Percentiles rank a stretch among this genome's conserved stretches.
Evolutionary conservation across 2,888 invertebrate species (phyloP).

Genomic region (Pseudoips prasinana): DNA sequence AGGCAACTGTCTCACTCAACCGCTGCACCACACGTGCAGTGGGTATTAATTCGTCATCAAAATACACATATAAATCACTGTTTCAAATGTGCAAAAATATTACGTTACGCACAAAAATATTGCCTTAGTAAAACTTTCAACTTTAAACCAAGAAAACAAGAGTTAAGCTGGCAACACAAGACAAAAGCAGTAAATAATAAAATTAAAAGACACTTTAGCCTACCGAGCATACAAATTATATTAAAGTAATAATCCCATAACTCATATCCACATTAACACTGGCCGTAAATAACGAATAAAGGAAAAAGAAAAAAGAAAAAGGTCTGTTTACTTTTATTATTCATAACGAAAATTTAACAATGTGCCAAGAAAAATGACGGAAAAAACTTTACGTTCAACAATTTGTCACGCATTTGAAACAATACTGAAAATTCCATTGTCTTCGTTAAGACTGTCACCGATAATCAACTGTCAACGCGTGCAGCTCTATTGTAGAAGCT

Average conservation of each 20-base stretch:
- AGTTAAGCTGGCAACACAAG: conserved; percentile 20
- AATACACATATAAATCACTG: too few species aligned
- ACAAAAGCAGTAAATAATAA: conserved; percentile 71
- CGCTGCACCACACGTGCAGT: too few species aligned
- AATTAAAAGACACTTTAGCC: conserved; percentile 59
- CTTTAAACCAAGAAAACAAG: conserved; percentile 34
- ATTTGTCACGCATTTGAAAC: conserved; percentile 69
- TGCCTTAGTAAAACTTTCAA: conserved; percentile 31
- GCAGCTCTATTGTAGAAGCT: conserved; percentile 61
- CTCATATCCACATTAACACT: conserved; percentile 55
- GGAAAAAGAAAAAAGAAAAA: conserved; percentile 36
- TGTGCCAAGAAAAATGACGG: conserved; percentile 47
- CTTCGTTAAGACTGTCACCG: conserved; percentile 49
- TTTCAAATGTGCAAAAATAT: conserved; percentile 28
- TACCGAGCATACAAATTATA: conserved; percentile 56
- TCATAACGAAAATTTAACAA: conserved; percentile 41
- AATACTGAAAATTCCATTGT: conserved; percentile 58
- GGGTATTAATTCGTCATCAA: too few species aligned
- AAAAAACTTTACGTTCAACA: conserved; percentile 41
- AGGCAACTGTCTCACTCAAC: too few species aligned
- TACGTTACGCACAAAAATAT: conserved; percentile 30
- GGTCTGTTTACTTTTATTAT: conserved; percentile 39
- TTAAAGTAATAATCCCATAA: conserved; percentile 57
- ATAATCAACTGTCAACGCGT: conserved; percentile 68
- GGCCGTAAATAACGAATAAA: conserved; percentile 53